Evolutionary conservation across 2,113 vertebrate species (phyloP).

Genomic region (Daphoenositta chrysoptera): DNA sequence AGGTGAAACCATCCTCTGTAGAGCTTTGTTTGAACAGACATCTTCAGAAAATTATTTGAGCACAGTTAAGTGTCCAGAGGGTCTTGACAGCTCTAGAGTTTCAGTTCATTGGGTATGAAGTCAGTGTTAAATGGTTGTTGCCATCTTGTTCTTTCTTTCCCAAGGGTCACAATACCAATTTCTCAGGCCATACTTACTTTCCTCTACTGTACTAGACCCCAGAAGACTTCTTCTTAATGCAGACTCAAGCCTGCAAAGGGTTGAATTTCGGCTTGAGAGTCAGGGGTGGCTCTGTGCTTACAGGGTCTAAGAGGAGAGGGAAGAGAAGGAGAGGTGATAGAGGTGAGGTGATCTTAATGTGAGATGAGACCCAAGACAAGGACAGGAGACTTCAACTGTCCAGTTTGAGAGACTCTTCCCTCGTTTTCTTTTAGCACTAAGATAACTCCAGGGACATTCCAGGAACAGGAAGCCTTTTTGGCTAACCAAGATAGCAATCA

Average conservation of each 20-base stretch:
- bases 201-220: not conserved
- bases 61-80: not conserved
- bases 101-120: not conserved
- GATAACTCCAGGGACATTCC: not conserved
- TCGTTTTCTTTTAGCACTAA: not conserved
- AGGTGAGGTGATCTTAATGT: not conserved
- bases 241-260: not conserved
- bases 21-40: not conserved
- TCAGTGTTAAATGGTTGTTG: not conserved
- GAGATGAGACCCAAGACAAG: not conserved
- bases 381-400: not conserved
- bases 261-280: not conserved
- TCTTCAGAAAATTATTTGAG: not conserved
- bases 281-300: not conserved
- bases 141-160: not conserved
- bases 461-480: not conserved
- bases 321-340: not conserved
- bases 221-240: not conserved
- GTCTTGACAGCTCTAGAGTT: not conserved
- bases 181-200: not conserved
- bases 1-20: not conserved
- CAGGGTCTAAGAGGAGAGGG: not conserved
- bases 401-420: not conserved
- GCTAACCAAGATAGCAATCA: constrained; percentile 54
- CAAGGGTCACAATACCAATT: not conserved